These are phyloP conservation scores for Eonycteris spelaea DNA, from an alignment of 2,113 vertebrate genomes.

Conservation along the genomic window DNA sequence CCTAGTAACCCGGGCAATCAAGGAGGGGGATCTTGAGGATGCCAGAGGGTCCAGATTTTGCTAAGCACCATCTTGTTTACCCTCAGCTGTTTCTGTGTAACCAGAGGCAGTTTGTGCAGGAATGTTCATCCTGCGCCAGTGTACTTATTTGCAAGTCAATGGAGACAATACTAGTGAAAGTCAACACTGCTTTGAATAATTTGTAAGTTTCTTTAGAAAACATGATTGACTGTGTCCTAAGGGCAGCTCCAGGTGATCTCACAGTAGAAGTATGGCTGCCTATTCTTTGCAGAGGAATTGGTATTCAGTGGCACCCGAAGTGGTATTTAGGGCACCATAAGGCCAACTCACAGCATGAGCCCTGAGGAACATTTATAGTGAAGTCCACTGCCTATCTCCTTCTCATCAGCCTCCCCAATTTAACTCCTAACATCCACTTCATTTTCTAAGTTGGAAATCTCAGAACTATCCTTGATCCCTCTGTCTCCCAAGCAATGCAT, in stretches of 20 bases:
- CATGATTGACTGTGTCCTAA: neutral
- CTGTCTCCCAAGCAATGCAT: neutral
- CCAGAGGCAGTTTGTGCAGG: neutral
- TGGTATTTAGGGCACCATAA: neutral
- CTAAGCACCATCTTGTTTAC: neutral
- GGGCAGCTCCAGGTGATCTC: neutral
- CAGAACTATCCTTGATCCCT: neutral
- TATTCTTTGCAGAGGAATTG: neutral
- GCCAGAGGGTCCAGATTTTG: neutral
- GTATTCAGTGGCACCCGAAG: too few relatives aligned
- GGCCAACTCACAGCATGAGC: neutral
- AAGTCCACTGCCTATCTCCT: neutral
- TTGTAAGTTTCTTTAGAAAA: slow-evolving; percentile 23
- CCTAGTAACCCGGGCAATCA: neutral
- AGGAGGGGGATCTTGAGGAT: neutral
- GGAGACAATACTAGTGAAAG: neutral
- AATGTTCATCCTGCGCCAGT: neutral
- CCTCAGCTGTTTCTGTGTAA: neutral
- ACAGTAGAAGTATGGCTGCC: neutral
- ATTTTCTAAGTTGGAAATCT: neutral
- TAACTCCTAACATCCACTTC: neutral
- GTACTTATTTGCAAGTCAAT: neutral
- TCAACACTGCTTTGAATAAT: neutral
- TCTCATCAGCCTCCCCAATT: neutral
- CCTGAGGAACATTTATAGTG: neutral